phyloP scores from a whole-genome alignment of 2,797 vertebrate genomes.

The Aeoliscus strigatus region DNA sequence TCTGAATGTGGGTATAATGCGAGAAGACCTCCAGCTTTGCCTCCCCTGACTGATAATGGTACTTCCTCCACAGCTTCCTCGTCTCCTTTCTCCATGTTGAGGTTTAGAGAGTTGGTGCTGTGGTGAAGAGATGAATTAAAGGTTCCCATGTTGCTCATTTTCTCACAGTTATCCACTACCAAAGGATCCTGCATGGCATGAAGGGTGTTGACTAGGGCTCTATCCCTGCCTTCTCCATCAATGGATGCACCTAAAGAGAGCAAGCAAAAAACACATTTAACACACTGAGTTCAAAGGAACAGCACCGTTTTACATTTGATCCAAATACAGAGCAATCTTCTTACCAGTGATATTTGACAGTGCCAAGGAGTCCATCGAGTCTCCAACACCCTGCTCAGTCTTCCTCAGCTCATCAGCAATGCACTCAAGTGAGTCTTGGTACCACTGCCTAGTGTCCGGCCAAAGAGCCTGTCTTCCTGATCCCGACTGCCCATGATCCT shows the following conservation, averaged over 20 bases:
- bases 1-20: slow-evolving; percentile 63
- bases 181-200: slow-evolving; percentile 78
- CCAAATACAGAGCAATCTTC: slow-evolving; percentile 4
- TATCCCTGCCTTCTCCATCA: slow-evolving; percentile 83
- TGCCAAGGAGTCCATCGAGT: slow-evolving; percentile 94
- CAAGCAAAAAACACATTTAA: not conserved
- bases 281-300: slow-evolving; percentile 6
- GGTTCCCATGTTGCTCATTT: slow-evolving; percentile 96
- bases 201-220: slow-evolving; percentile 79
- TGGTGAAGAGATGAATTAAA: slow-evolving; percentile 91
- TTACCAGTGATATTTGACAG: slow-evolving; percentile 96
- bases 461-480: slow-evolving; percentile 75
- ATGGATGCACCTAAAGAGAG: slow-evolving; percentile 81
- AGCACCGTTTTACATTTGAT: not conserved
- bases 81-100: slow-evolving; percentile 75
- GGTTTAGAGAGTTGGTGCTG: slow-evolving; percentile 86
- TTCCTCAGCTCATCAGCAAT: slow-evolving; percentile 86
- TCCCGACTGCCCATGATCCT: slow-evolving; percentile 63
- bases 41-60: slow-evolving; percentile 44
- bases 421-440: slow-evolving; percentile 88
- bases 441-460: slow-evolving; percentile 82
- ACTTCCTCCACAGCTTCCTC: slow-evolving; percentile 44
- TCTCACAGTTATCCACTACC: slow-evolving; percentile 82
- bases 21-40: slow-evolving; percentile 32
- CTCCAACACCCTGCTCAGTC: slow-evolving; percentile 81